Evolutionary conservation across 2,113 vertebrate genomes (phyloP), one percentile per base, ranked within the genome.

Genomic region (Nothoprocta pentlandii): DNA sequence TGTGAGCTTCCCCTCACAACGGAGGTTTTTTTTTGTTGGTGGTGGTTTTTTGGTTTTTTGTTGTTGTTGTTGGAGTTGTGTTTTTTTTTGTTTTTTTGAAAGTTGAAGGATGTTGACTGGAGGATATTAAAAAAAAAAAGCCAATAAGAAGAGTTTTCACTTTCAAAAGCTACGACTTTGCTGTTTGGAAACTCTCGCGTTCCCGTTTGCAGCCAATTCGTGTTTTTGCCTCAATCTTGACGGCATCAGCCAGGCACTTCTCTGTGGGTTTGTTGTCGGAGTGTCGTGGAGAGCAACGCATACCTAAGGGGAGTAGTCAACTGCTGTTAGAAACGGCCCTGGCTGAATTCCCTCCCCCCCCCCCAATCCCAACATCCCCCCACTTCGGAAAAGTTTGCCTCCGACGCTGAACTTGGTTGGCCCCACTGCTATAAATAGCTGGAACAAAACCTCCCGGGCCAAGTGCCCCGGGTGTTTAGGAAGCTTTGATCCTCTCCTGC

Each of bases 241-340:
- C 53, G 75, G 86, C 66, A 69, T 64, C 88, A 89, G 90, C 88
- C 90, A 92, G 92, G 67, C 92, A 75, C 68, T 94, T 86, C 85
- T 95, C 86, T 56, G 69, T 1, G 0, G 83, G 80, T 82, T 84
- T 90, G 92, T 95, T 95, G 88, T 93, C 90, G 92, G 78, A 15
- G 80, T 92, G 92, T 93, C 96, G 92, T 26, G 87, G 94, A 96
- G 26, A 96, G 88, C 93, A 97, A 82, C 93, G 88, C 96, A 95
- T 95, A 94, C 93, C 92, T 95, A 95, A 95, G 63, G 69, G 74
- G 94, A 94, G 93, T 89, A 94, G 93, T 97, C 95, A 94, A 95
- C 70, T 36, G 64, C 91, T 95, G 93, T 83, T 95, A 86, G 92
- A 95, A 94, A 76, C 1, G 0, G 58, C 68, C 88, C 92, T 95